Base-by-base conservation (phyloP, 1,140 invertebrate genomes). In the Sarcophaga peregrina region DNA sequence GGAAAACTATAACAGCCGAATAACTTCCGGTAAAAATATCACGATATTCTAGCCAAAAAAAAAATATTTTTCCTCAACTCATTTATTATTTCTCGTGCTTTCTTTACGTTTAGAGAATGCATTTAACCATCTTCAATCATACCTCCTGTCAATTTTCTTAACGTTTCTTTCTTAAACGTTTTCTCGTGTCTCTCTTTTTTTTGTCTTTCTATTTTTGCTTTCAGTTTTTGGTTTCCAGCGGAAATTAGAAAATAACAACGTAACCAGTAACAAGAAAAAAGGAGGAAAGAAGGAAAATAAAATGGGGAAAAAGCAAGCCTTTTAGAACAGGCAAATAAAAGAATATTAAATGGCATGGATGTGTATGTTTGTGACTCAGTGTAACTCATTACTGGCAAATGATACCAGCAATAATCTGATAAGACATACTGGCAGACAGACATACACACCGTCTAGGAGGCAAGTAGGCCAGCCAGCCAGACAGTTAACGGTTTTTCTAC, bases 371-470 rank as follows among this genome's bases (percentile, higher is more conserved):
- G 11, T 68, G 58, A 6, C n/a, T n/a, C 20, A 68, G 17, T 68
- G 62, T 20, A 68, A 68, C 62, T 68, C 62, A 68, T 68, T 68
- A 68, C 62, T 68, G 62, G 62, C 62, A 68, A 68, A 68, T 68
- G 62, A 68, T 20, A 20, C 62, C 54, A 58, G 54, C 15, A 58
- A 58, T 58, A 68, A 68, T 20, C 20, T 68, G 62, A 68, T 68
- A 68, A 68, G 62, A 68, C 9, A 20, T 68, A 17, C 3, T 25
- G 62, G 17, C 17, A 25, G n/a, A 7, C n/a, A 0, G 10, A 58
- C 13, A 58, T 15, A 68, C 5, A 68, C 17, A 68, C 15, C 4
- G 58, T 20, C 25, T 37, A 37, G 25, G 25, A 37, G 25, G 25
- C 25, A 37, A 37, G 25, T 37, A 37, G 25, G 25, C 25, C 25